Percentiles rank a stretch among this genome's conserved stretches.
Evolutionary conservation across 2,888 invertebrate genomes (phyloP).

Genomic region (Alcis repandata): DNA sequence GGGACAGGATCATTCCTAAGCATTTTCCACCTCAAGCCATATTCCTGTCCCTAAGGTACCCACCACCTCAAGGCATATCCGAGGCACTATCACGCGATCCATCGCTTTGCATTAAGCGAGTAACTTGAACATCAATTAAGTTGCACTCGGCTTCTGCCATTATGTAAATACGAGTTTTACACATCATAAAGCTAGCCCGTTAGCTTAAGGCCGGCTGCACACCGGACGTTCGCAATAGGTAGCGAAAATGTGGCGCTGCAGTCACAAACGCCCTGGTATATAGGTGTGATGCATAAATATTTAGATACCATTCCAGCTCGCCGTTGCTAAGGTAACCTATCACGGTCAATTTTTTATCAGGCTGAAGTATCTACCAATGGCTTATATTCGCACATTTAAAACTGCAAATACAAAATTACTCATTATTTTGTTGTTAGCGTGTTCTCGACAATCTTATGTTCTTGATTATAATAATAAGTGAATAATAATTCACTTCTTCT

Average conservation of each 20-base stretch:
- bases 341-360: too few relatives aligned
- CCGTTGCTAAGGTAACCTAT: too few relatives aligned
- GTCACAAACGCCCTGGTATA: neutral
- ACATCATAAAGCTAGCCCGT: conserved; percentile 28
- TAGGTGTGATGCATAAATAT: too few relatives aligned
- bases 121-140: conserved; percentile 29
- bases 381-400: too few relatives aligned
- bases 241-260: neutral
- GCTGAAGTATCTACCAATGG: too few relatives aligned
- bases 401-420: too few relatives aligned
- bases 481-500: too few relatives aligned
- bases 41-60: too few relatives aligned
- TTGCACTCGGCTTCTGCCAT: conserved; percentile 22
- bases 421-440: too few relatives aligned
- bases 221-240: neutral
- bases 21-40: neutral
- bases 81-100: conserved; percentile 1
- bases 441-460: too few relatives aligned
- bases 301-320: too few relatives aligned
- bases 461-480: too few relatives aligned
- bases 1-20: neutral
- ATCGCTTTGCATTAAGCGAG: conserved; percentile 38
- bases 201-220: conserved; percentile 14
- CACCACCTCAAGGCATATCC: neutral
- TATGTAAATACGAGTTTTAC: conserved; percentile 30